Evolutionary conservation across 2,888 invertebrate genomes (phyloP).

Genomic region (Leistus spinibarbis): DNA sequence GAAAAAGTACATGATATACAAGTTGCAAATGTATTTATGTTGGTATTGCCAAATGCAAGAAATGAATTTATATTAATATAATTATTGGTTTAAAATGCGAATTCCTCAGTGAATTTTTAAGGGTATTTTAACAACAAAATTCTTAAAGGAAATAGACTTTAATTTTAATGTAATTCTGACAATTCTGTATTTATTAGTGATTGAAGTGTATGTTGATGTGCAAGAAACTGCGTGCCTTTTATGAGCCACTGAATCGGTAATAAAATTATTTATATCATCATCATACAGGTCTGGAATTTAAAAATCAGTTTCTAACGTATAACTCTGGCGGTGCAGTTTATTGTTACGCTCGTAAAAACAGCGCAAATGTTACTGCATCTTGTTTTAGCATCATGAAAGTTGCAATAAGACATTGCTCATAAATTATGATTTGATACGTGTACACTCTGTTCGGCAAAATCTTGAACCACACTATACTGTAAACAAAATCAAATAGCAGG

Average conservation of each 20-base stretch:
- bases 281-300: slow-evolving; percentile 5
- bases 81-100: too few species aligned
- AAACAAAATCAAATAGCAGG: too few species aligned
- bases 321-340: background rate
- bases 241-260: slow-evolving; percentile 4
- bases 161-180: background rate
- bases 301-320: background rate
- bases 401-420: background rate
- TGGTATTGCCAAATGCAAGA: too few species aligned
- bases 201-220: background rate
- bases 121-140: too few species aligned
- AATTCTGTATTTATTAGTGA: background rate
- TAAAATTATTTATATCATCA: slow-evolving; percentile 1
- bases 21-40: too few species aligned
- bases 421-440: background rate
- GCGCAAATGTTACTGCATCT: too few species aligned
- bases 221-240: background rate
- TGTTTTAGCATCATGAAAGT: background rate
- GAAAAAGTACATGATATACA: too few species aligned
- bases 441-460: too few species aligned
- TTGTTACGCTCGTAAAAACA: background rate
- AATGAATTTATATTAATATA: too few species aligned
- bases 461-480: too few species aligned
- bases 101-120: too few species aligned
- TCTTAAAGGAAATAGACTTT: too few species aligned